Evolutionary conservation across 1,140 invertebrate genomes (phyloP), one percentile per base, ranked within the genome.

Genomic region (Tetranychus cinnabarinus): DNA sequence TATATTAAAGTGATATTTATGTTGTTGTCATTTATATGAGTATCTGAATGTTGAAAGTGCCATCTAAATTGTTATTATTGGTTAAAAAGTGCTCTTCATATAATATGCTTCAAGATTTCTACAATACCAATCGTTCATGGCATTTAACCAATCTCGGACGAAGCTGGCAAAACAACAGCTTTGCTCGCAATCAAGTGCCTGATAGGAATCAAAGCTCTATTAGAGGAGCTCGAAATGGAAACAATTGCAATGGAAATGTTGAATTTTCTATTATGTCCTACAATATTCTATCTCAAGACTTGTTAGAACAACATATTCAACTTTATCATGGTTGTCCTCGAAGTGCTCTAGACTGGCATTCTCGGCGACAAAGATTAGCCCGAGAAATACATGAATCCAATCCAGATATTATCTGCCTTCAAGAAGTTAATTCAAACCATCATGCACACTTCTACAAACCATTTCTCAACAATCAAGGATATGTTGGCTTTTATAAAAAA

Each of bases 391-490:
- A 62, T 3, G 48, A 61, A 13, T 39, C 45, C n/a, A 62, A 63
- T n/a, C 61, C 65, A 6, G 67, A 68, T 52, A 61, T 68, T 46
- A 56, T 64, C 55, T 70, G 66, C 57, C 66, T 69, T 12, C 86
- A 89, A 79, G 86, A 93, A 78, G 82, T 93, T 62, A 82, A 92
- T 75, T 73, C 77, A n/a, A 76, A 80, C 33, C 82, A 89, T 72
- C 74, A 84, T 48, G 65, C 76, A 34, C 73, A 76, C 52, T 81
- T 83, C 69, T 79, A 80, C 60, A 68, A 70, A 23, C 76, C 72
- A 5, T 15, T 37, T 13, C 48, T 66, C 13, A 4, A 7, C n/a
- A 31, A 37, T 23, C 12, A 47, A 75, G 79, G 77, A 0, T 84
- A 84, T 68, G 70, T 72, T 52, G 78, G 81, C 31, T 67, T 83